Percentiles rank a stretch among this genome's conserved stretches.
Evolutionary conservation across 2,888 invertebrate species (phyloP).

Genomic region (Agrochola macilenta): DNA sequence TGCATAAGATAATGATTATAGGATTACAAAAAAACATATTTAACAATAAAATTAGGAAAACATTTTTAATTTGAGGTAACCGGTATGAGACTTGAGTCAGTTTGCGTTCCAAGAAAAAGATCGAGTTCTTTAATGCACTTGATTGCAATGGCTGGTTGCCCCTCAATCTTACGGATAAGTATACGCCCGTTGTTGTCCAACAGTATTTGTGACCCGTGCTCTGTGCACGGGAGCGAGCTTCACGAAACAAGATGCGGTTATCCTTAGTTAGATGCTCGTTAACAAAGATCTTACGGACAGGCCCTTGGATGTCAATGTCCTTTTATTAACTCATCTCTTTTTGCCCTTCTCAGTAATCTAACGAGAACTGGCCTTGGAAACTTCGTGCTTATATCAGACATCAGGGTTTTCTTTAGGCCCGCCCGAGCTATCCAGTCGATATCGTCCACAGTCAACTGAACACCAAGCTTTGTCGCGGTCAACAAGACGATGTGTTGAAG

Average conservation of each 20-base stretch:
- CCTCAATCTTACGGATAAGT: constrained; percentile 1
- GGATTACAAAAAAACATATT: neutral
- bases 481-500: neutral
- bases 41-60: neutral
- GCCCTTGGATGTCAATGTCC: neutral
- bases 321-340: neutral
- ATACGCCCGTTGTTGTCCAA: constrained; percentile 5
- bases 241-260: neutral
- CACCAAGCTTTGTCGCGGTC: neutral
- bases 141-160: constrained; percentile 4
- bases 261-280: neutral
- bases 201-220: neutral
- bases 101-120: neutral
- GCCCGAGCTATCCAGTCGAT: neutral
- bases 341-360: neutral
- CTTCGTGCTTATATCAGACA: neutral
- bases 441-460: neutral
- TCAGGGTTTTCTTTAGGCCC: neutral
- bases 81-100: neutral
- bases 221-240: neutral
- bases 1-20: neutral
- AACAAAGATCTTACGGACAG: neutral
- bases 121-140: neutral
- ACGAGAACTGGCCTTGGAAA: neutral
- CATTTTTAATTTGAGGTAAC: neutral